Evolutionary conservation across 1,140 invertebrate genomes (phyloP).

Genomic region (Chironomus striatipennis): DNA sequence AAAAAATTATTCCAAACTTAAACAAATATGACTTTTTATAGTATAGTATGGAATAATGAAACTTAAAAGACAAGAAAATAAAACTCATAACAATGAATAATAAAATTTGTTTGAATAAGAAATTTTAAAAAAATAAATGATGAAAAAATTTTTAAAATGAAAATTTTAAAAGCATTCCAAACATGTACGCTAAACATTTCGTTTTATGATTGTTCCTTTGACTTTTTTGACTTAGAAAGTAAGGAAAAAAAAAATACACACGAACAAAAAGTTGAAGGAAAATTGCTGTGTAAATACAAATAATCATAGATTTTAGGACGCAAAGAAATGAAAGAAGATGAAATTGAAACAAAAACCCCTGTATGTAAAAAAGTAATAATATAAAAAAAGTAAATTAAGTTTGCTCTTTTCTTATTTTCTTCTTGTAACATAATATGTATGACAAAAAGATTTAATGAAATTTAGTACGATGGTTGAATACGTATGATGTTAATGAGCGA

Average conservation of each 20-base stretch:
- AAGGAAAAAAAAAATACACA: not conserved
- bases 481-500: not conserved
- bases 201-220: not conserved
- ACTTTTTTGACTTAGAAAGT: not conserved
- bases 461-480: not conserved
- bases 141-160: slow-evolving; percentile 11
- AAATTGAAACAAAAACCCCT: slow-evolving; percentile 13
- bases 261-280: not conserved
- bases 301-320: slow-evolving; percentile 20
- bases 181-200: slow-evolving; percentile 17
- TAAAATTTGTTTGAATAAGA: not conserved
- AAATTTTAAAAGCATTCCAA: slow-evolving; percentile 21
- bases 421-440: not conserved
- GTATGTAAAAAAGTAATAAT: not conserved
- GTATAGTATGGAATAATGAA: not conserved
- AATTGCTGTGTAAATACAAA: slow-evolving; percentile 22
- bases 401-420: not conserved
- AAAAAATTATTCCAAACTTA: not conserved
- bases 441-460: not conserved
- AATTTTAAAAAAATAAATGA: not conserved
- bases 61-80: not conserved
- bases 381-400: not conserved
- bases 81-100: not conserved
- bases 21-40: not conserved
- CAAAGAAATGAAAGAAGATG: not conserved